phyloP scores from a whole-genome alignment of 1,140 invertebrate species.

The Brachionus rotundiformis region DNA sequence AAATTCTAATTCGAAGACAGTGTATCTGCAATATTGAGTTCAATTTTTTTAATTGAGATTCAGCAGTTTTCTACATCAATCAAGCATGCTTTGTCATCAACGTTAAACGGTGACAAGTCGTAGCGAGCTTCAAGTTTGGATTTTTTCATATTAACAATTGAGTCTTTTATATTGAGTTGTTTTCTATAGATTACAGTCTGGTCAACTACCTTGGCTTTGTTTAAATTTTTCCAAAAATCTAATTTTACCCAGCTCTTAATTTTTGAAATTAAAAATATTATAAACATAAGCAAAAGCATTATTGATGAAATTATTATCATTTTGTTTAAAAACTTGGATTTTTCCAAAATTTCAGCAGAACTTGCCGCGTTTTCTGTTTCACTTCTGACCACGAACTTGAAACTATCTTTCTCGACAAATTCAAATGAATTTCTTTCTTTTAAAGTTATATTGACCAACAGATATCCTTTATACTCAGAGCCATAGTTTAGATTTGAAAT shows the following conservation, averaged over 20 bases:
- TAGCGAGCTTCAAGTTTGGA: background rate
- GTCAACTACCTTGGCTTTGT: background rate
- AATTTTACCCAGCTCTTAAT: background rate
- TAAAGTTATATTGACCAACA: background rate
- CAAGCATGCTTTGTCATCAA: slow-evolving; percentile 8
- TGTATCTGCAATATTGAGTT: background rate
- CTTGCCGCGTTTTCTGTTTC: background rate
- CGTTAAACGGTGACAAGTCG: background rate
- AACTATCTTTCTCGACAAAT: background rate
- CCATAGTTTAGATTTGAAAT: background rate
- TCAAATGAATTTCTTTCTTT: background rate
- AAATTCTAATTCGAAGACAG: background rate
- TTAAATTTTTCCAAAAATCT: background rate
- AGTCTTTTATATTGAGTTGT: background rate
- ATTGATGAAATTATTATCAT: background rate
- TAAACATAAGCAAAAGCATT: background rate
- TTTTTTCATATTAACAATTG: slow-evolving; percentile 13
- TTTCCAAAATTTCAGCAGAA: background rate
- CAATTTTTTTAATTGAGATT: slow-evolving; percentile 18
- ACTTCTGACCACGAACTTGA: background rate
- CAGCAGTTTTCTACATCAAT: background rate
- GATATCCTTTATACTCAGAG: background rate
- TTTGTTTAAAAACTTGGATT: background rate
- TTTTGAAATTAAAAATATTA: background rate
- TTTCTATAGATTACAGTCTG: background rate